Evolutionary conservation across 2,113 vertebrate species (phyloP).

Genomic region (Otocyon megalotis): DNA sequence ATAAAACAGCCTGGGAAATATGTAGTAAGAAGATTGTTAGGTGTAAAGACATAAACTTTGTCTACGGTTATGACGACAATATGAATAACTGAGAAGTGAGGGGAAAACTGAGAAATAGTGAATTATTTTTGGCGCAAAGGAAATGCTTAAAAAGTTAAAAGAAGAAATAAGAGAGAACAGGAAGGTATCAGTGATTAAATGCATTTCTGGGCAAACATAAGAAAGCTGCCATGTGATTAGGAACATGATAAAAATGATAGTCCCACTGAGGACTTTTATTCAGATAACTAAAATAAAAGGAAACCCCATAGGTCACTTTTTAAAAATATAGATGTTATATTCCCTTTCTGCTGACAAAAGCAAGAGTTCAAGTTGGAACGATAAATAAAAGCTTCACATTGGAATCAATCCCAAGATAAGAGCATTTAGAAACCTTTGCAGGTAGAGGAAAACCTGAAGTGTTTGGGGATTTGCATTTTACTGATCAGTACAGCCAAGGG

Average conservation of each 20-base stretch:
- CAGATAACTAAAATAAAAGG: not conserved
- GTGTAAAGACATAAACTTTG: not conserved
- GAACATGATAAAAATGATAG: not conserved
- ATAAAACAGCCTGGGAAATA: not conserved
- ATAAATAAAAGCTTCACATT: not conserved
- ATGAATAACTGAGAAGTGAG: not conserved
- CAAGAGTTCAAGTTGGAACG: not conserved
- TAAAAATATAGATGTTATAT: not conserved
- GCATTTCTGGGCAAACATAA: not conserved
- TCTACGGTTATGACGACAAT: not conserved
- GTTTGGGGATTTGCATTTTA: not conserved
- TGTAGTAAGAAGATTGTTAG: not conserved
- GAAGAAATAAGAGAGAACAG: not conserved
- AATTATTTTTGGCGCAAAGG: not conserved
- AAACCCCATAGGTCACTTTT: not conserved
- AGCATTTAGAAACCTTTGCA: not conserved
- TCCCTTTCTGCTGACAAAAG: not conserved
- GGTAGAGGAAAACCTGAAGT: not conserved
- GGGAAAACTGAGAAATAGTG: not conserved
- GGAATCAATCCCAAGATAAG: not conserved
- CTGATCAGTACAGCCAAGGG: not conserved
- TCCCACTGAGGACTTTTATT: not conserved
- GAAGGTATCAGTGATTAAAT: not conserved
- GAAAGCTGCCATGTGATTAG: not conserved
- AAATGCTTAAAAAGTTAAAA: not conserved